These are phyloP conservation scores for Zalophus californianus DNA, from an alignment of 2,797 vertebrate genomes.

Conservation along the genomic window DNA sequence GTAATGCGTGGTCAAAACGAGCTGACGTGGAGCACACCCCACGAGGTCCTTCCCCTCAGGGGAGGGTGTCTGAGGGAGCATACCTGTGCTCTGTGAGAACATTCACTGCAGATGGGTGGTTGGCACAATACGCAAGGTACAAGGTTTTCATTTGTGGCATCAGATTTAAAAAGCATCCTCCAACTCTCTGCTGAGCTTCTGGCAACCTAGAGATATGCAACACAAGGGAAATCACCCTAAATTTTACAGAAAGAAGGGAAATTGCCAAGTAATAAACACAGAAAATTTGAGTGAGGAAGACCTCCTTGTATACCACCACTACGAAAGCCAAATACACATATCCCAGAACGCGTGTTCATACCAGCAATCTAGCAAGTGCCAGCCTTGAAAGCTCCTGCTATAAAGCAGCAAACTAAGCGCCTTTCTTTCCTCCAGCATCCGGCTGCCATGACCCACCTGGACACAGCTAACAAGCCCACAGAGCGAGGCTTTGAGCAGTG, in stretches of 20 bases:
- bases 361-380: too few species aligned
- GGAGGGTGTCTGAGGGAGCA: not conserved
- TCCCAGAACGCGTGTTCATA: not conserved
- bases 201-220: slow-evolving; percentile 90
- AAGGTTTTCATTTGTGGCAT: slow-evolving; percentile 97
- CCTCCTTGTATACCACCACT: not conserved
- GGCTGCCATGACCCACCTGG: not conserved
- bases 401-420: not conserved
- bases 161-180: slow-evolving; percentile 96
- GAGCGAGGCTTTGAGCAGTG: not conserved
- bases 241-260: not conserved
- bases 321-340: not conserved
- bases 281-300: not conserved
- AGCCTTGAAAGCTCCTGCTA: not conserved
- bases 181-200: slow-evolving; percentile 96
- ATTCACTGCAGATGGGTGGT: slow-evolving; percentile 97
- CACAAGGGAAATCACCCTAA: slow-evolving; percentile 4
- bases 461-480: not conserved
- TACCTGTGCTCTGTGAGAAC: slow-evolving; percentile 98
- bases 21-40: not conserved
- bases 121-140: slow-evolving; percentile 96
- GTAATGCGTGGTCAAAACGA: not conserved
- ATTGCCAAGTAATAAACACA: not conserved
- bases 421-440: not conserved
- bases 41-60: not conserved